These are phyloP conservation scores for Parazoanthus darwini DNA, from an alignment of 92 coral and sea anemone genomes.

Conservation along the genomic window DNA sequence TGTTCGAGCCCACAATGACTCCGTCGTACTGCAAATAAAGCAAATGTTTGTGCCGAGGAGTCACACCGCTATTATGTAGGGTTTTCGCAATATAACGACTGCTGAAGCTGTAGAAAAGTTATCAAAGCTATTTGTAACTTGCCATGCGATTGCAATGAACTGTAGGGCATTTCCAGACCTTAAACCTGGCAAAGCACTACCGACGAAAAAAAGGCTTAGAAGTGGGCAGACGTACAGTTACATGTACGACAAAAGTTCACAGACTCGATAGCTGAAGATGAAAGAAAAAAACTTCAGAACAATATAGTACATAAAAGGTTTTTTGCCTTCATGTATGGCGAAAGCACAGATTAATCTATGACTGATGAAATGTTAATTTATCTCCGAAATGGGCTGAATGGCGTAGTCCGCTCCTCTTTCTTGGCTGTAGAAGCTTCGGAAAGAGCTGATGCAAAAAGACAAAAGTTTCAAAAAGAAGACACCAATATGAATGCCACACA, in stretches of 20 bases:
- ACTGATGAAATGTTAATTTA: not conserved
- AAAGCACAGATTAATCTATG: not conserved
- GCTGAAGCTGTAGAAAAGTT: not conserved
- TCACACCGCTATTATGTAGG: not conserved
- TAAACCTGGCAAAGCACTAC: not conserved
- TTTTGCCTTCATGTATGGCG: not conserved
- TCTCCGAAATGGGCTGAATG: not conserved
- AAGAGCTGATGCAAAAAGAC: not conserved
- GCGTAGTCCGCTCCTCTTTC: not conserved
- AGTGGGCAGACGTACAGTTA: not conserved
- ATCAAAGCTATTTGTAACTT: not conserved
- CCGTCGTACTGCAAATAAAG: not conserved
- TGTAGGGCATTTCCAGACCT: not conserved
- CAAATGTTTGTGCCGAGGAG: not conserved
- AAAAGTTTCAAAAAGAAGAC: no score
- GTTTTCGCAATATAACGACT: not conserved
- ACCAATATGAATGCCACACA: no score
- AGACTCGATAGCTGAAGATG: not conserved
- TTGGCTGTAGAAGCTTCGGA: conserved; percentile 2
- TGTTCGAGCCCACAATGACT: not conserved
- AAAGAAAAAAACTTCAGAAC: not conserved
- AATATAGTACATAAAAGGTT: not conserved
- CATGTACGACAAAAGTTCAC: no score
- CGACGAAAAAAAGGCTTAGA: not conserved
- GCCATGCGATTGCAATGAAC: not conserved